Conservation (phyloP, 2,888 invertebrate species). For the Cryptus armator region DNA sequence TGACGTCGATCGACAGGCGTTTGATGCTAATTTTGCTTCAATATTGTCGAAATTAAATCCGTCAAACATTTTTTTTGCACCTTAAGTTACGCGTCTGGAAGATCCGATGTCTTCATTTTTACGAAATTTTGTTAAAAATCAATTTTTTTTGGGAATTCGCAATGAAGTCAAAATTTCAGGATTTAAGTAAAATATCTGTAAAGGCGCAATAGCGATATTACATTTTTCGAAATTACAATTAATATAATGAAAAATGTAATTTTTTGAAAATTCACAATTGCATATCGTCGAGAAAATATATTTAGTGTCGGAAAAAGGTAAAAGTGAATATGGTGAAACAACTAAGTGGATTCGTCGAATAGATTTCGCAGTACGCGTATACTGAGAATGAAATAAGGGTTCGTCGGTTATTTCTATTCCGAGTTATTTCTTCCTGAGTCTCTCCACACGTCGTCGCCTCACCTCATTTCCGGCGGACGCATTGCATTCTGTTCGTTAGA, state of each 20-base stretch:
- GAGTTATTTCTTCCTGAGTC: slow-evolving; percentile 32
- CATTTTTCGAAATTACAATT: too few relatives aligned
- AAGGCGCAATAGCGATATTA: too few relatives aligned
- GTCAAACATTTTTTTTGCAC: too few relatives aligned
- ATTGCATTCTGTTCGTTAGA: slow-evolving; percentile 60
- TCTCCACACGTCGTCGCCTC: slow-evolving; percentile 19
- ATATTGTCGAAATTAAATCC: too few relatives aligned
- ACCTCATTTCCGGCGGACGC: slow-evolving; percentile 58
- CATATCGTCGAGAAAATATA: not conserved
- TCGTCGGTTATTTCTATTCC: slow-evolving; percentile 18
- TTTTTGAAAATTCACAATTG: too few relatives aligned
- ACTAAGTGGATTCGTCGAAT: not conserved
- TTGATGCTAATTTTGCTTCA: too few relatives aligned
- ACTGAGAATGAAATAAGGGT: slow-evolving; percentile 6
- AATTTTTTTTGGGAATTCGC: not conserved
- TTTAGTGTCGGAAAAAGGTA: not conserved
- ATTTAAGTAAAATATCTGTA: too few relatives aligned
- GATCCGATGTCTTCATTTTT: too few relatives aligned
- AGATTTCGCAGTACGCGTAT: not conserved
- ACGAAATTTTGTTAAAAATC: not conserved
- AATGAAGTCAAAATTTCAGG: too few relatives aligned
- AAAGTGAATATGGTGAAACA: not conserved
- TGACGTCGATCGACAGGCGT: too few relatives aligned
- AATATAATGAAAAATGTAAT: too few relatives aligned
- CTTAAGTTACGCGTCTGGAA: too few relatives aligned